A percentile compares a stretch with the other conserved stretches of the same genome.
Evolutionary conservation across 2,888 invertebrate genomes (phyloP).

Genomic region (Tupiocoris notatus): DNA sequence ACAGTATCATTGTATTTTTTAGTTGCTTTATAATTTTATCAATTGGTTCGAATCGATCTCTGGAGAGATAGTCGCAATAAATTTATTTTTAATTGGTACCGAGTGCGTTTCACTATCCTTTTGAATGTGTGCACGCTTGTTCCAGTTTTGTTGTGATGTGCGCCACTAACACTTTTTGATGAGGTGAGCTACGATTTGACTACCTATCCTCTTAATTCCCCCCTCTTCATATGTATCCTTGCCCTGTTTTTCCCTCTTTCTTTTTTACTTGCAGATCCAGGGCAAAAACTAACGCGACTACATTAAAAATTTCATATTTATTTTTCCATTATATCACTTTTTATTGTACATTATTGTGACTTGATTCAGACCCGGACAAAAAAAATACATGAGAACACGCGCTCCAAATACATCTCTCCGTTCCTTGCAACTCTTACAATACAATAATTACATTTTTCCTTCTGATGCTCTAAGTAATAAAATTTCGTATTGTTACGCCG

Average conservation of each 20-base stretch:
- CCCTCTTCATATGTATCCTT: not conserved
- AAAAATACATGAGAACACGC: no score
- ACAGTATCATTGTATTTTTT: no score
- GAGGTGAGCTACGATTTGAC: no score
- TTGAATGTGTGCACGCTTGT: no score
- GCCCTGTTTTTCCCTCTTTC: not conserved
- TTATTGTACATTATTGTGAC: constrained; percentile 36
- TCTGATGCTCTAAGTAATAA: not conserved
- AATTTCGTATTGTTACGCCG: not conserved
- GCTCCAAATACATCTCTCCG: not conserved
- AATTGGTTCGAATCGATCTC: no score
- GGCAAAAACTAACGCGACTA: not conserved
- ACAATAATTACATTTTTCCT: not conserved
- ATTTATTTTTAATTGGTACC: not conserved
- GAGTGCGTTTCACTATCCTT: not conserved
- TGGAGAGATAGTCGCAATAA: no score
- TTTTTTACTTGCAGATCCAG: no score
- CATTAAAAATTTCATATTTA: constrained; percentile 3
- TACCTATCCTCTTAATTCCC: no score
- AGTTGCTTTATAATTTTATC: no score
- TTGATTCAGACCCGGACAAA: constrained; percentile 1
- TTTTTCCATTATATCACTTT: constrained; percentile 7
- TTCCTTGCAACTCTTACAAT: not conserved
- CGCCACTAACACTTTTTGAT: no score
- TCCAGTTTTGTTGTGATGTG: no score